Evolutionary conservation across 2,797 vertebrate genomes (phyloP).

Genomic region (Channa striata): DNA sequence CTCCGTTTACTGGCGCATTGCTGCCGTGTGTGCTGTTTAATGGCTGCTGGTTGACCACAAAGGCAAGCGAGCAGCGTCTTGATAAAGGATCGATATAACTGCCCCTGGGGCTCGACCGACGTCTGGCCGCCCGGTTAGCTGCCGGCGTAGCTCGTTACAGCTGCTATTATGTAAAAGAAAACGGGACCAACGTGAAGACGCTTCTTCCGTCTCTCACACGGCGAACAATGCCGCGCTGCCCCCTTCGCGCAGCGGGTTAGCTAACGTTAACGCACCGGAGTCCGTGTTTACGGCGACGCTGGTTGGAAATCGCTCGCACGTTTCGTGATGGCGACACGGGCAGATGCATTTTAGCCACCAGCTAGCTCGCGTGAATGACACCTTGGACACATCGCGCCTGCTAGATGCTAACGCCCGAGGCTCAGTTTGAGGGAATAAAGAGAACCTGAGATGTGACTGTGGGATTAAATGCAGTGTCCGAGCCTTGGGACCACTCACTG

Average conservation of each 20-base stretch:
- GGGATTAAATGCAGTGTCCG: too few relatives aligned
- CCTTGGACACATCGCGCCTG: not conserved
- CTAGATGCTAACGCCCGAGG: not conserved
- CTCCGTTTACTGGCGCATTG: constrained; percentile 12
- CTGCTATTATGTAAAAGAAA: constrained; percentile 1
- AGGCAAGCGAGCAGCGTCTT: constrained; percentile 57
- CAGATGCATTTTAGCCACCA: constrained; percentile 36
- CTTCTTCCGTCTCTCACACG: not conserved
- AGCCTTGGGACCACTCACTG: not conserved
- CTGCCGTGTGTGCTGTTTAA: constrained; percentile 10
- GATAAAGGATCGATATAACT: constrained; percentile 57
- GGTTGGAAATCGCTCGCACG: constrained; percentile 50
- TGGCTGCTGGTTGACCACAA: constrained; percentile 52
- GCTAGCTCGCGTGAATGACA: constrained; percentile 13
- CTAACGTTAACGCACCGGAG: constrained; percentile 30
- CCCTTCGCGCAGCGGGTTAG: constrained; percentile 16
- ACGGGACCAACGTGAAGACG: not conserved
- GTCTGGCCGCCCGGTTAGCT: constrained; percentile 63
- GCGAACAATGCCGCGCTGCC: constrained; percentile 34
- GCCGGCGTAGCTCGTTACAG: constrained; percentile 27
- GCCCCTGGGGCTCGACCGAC: constrained; percentile 55
- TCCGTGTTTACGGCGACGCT: constrained; percentile 17
- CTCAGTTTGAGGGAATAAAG: not conserved
- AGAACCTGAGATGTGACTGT: too few relatives aligned
- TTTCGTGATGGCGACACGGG: constrained; percentile 56